Evolutionary conservation across 2,888 invertebrate genomes (phyloP).

Genomic region (Ophioninae sp.): DNA sequence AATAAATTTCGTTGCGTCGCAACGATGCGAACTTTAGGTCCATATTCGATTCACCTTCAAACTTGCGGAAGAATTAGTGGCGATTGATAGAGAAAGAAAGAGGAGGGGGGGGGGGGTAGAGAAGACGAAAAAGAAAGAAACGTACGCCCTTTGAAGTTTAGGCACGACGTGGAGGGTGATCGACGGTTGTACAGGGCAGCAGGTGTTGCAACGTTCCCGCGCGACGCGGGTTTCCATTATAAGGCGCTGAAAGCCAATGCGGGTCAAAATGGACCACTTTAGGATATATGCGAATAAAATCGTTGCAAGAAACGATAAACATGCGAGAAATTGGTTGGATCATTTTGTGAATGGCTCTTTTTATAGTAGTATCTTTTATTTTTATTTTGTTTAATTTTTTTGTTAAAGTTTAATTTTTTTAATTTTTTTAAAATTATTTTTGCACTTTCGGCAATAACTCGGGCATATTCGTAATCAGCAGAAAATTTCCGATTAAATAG

Average conservation of each 20-base stretch:
- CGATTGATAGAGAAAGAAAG: not conserved
- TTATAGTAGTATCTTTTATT: not conserved
- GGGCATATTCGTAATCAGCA: too few species aligned
- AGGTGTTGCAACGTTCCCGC: constrained; percentile 13
- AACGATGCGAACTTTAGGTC: too few species aligned
- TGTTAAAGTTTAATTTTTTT: too few species aligned
- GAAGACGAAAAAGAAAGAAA: too few species aligned
- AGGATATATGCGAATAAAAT: not conserved
- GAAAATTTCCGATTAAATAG: too few species aligned
- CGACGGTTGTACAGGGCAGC: not conserved
- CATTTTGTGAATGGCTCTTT: not conserved
- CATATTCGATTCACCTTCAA: not conserved
- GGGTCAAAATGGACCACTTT: constrained; percentile 2
- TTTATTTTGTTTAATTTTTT: not conserved
- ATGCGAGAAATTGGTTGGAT: not conserved
- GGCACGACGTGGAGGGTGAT: constrained; percentile 1
- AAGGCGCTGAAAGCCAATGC: not conserved
- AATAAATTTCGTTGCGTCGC: too few species aligned
- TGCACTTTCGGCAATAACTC: too few species aligned
- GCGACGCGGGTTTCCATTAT: not conserved
- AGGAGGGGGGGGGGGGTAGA: not conserved
- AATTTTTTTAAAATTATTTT: too few species aligned
- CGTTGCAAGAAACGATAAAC: not conserved
- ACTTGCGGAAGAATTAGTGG: not conserved
- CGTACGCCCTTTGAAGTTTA: constrained; percentile 21